A percentile compares a stretch with the other conserved stretches of the same genome.
Conservation (phyloP, 2,888 invertebrate species). For the Sminthurides aquaticus region DNA sequence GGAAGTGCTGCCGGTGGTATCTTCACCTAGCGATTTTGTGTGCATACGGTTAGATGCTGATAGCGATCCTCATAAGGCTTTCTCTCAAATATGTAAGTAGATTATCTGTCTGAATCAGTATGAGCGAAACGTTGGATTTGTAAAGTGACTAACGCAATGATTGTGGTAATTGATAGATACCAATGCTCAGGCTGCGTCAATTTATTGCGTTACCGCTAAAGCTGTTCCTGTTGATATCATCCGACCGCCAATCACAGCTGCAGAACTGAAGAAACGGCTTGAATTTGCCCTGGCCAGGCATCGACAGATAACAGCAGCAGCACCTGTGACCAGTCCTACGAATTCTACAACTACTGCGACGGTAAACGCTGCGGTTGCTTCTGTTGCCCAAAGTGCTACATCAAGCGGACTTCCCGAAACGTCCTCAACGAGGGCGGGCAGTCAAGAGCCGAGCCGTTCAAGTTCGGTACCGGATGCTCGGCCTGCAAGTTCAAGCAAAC, state of each 20-base stretch:
- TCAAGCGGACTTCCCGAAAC: slow-evolving; percentile 2
- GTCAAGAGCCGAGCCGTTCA: slow-evolving; percentile 15
- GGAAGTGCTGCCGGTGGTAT: slow-evolving; percentile 47
- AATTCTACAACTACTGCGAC: neutral
- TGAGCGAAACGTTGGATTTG: neutral
- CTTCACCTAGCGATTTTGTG: slow-evolving; percentile 55
- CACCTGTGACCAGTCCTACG: neutral
- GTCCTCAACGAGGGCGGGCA: slow-evolving; percentile 9
- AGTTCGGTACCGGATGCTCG: slow-evolving; percentile 12
- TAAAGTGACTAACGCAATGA: neutral
- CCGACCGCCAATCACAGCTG: slow-evolving; percentile 55
- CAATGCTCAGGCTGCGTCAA: slow-evolving; percentile 54
- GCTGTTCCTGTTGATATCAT: slow-evolving; percentile 75
- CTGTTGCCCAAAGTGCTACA: slow-evolving; percentile 3
- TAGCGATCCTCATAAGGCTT: slow-evolving; percentile 58
- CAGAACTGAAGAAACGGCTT: slow-evolving; percentile 60
- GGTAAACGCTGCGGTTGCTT: neutral
- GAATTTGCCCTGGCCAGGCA: slow-evolving; percentile 56
- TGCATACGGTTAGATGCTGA: slow-evolving; percentile 68
- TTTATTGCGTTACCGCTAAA: slow-evolving; percentile 77
- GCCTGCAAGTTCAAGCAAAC: slow-evolving; percentile 8
- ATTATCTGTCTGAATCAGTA: slow-evolving; percentile 37
- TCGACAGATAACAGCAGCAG: slow-evolving; percentile 44
- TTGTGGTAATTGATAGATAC: slow-evolving; percentile 28
- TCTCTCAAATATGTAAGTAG: slow-evolving; percentile 48